Percentiles rank a stretch among this genome's conserved stretches.
These are phyloP conservation scores for Phytoseiulus persimilis DNA, from an alignment of 2,888 invertebrate species.

Conservation along the genomic window DNA sequence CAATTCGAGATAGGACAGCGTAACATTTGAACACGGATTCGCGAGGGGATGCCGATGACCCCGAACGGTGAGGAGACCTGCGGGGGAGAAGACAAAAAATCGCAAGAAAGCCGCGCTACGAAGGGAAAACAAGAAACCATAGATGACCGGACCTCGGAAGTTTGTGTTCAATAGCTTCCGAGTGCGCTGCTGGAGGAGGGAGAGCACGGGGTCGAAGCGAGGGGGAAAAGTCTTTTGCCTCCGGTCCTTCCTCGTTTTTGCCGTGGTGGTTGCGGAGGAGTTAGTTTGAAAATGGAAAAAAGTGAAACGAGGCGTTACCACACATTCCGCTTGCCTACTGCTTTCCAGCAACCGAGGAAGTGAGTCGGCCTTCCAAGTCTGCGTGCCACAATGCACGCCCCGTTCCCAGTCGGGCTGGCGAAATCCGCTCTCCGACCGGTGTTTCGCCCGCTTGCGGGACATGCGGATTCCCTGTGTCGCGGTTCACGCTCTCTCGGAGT, in stretches of 20 bases:
- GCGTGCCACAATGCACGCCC: too few species aligned
- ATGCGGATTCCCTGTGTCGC: too few species aligned
- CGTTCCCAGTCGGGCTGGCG: too few species aligned
- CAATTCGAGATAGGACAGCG: neutral
- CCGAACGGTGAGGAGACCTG: neutral
- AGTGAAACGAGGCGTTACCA: neutral
- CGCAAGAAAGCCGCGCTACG: neutral
- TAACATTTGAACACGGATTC: neutral
- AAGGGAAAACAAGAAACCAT: neutral
- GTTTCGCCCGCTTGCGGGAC: too few species aligned
- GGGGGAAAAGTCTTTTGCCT: neutral
- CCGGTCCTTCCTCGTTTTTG: neutral
- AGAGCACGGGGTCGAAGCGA: neutral
- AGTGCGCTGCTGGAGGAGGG: neutral
- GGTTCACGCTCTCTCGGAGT: too few species aligned
- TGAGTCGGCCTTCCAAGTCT: neutral
- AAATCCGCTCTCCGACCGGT: too few species aligned
- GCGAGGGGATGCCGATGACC: neutral
- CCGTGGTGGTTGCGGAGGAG: neutral
- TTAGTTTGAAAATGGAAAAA: neutral
- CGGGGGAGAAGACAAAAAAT: neutral
- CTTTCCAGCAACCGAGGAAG: neutral
- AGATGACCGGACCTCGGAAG: neutral
- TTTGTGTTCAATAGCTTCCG: neutral
- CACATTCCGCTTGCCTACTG: neutral